A percentile compares a stretch with the other conserved stretches of the same genome.
phyloP scores from a whole-genome alignment of 2,113 vertebrate species.

The Podilymbus podiceps region DNA sequence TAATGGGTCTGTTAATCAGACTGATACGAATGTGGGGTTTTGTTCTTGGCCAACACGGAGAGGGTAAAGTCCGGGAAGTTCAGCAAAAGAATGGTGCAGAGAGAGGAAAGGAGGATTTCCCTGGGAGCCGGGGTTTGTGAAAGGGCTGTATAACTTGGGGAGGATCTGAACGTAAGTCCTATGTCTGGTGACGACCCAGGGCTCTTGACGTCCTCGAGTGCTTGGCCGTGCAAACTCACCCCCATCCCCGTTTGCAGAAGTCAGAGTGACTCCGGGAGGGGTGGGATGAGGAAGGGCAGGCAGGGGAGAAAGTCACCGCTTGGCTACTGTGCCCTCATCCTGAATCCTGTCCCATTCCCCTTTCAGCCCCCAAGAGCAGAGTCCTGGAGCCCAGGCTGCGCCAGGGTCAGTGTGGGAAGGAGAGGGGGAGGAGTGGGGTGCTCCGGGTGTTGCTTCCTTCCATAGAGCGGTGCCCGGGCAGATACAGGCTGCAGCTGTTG shows the following conservation, averaged over 20 bases:
- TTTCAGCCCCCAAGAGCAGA: background rate
- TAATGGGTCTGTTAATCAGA: background rate
- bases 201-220: background rate
- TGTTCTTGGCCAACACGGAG: background rate
- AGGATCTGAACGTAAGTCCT: background rate
- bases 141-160: background rate
- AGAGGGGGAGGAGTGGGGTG: background rate
- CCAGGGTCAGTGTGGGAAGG: fast-evolving
- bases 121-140: background rate
- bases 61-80: background rate
- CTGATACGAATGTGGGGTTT: background rate
- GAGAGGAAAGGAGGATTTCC: background rate
- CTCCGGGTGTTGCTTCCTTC: background rate
- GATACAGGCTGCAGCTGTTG: background rate
- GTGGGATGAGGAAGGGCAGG: background rate
- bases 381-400: background rate
- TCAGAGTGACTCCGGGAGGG: background rate
- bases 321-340: fast-evolving
- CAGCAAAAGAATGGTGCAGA: background rate
- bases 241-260: background rate
- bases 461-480: fast-evolving
- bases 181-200: fast-evolving
- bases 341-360: fast-evolving
- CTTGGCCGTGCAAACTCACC: background rate
- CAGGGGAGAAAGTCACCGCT: fast-evolving